A percentile compares a stretch with the other conserved stretches of the same genome.
Evolutionary conservation across 1,140 invertebrate genomes (phyloP).

Genomic region (Sarcophaga peregrina): DNA sequence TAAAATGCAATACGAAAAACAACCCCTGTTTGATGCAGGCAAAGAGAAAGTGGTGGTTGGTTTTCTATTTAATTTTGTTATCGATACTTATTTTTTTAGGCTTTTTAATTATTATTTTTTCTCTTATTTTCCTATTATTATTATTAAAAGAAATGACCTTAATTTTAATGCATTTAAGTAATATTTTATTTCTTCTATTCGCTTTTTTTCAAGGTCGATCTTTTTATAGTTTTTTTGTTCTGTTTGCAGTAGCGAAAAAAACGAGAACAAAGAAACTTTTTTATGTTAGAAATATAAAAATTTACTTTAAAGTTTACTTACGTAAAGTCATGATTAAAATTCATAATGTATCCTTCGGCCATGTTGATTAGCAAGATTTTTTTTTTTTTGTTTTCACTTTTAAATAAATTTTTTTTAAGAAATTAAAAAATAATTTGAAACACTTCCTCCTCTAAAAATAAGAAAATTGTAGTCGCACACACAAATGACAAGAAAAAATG

Average conservation of each 20-base stretch:
- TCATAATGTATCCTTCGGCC: constrained; percentile 58
- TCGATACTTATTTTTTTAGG: neutral
- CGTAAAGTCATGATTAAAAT: constrained; percentile 66
- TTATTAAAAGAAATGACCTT: constrained; percentile 13
- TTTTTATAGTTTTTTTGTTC: neutral
- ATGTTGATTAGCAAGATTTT: neutral
- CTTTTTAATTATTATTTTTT: neutral
- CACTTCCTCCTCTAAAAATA: too few species aligned
- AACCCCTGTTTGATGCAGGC: neutral
- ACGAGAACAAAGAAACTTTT: neutral
- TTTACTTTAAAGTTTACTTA: constrained; percentile 50
- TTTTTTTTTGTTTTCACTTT: neutral
- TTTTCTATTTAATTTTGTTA: neutral
- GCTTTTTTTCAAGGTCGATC: neutral
- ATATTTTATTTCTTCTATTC: neutral
- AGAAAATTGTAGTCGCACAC: too few species aligned
- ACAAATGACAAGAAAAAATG: neutral
- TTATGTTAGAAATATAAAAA: neutral
- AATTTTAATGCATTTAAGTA: neutral
- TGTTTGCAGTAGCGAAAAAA: neutral
- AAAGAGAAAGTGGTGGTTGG: neutral
- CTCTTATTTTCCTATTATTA: neutral
- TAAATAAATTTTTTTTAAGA: too few species aligned
- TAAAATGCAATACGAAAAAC: neutral
- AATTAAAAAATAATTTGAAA: too few species aligned